Conservation (phyloP, 2,888 invertebrate genomes). For the Isotomurus palustris region DNA sequence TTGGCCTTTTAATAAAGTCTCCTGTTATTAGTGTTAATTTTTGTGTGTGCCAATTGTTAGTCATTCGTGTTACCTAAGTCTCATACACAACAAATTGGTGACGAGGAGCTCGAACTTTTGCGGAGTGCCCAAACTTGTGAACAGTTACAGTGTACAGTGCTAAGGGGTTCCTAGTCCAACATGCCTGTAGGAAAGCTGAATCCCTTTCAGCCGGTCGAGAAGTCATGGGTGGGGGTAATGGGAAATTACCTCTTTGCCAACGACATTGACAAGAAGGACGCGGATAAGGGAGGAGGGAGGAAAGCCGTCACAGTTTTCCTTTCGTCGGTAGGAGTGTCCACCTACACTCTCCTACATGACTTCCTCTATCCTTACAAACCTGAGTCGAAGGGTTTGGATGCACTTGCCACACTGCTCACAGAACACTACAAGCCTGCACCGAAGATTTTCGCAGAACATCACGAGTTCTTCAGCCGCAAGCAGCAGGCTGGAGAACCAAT, state of each 20-base stretch:
- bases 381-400: not conserved
- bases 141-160: no score
- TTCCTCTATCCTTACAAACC: not conserved
- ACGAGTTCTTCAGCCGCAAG: not conserved
- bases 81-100: no score
- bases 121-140: no score
- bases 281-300: not conserved
- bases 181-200: not conserved
- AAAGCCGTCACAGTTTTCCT: not conserved
- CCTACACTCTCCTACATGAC: not conserved
- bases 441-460: not conserved
- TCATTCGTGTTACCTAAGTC: no score
- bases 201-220: not conserved
- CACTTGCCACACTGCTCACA: no score
- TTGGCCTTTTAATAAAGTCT: no score
- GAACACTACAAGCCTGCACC: not conserved
- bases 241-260: not conserved
- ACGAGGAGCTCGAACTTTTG: no score
- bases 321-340: not conserved
- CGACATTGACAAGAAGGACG: not conserved
- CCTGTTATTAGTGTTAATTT: no score
- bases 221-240: not conserved
- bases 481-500: not conserved
- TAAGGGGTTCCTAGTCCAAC: no score
- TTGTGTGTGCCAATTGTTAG: no score